A percentile compares a stretch with the other conserved stretches of the same genome.
Evolutionary conservation across 2,113 vertebrate species (phyloP).

Genomic region (Corythornis madagascariensis): DNA sequence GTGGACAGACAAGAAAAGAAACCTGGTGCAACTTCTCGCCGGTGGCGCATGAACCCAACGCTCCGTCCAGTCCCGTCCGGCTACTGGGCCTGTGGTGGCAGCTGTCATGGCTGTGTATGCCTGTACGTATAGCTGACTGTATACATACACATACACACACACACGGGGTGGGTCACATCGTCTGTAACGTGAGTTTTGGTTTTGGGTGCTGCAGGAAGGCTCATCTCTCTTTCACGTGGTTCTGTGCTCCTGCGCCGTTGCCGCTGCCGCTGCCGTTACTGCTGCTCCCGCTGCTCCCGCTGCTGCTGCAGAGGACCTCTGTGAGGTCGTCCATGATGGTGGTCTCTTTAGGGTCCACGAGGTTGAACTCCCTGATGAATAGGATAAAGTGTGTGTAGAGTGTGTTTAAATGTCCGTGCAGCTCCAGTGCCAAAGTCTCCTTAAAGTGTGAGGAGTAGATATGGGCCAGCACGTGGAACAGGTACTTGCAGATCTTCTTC

Average conservation of each 20-base stretch:
- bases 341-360: conserved; percentile 98
- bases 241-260: conserved; percentile 86
- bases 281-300: conserved; percentile 55
- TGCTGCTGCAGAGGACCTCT: conserved; percentile 89
- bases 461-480: conserved; percentile 97
- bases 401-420: conserved; percentile 98
- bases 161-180: conserved; percentile 38
- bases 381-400: conserved; percentile 97
- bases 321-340: conserved; percentile 98
- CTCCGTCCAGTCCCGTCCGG: conserved; percentile 45
- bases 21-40: conserved; percentile 77
- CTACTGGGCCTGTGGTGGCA: conserved; percentile 62
- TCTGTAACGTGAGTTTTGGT: conserved; percentile 51
- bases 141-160: conserved; percentile 62
- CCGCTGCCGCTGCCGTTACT: conserved; percentile 37
- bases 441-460: conserved; percentile 99
- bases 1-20: conserved; percentile 75
- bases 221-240: conserved; percentile 99
- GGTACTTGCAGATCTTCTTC: conserved; percentile 96
- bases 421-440: conserved; percentile 94
- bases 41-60: conserved; percentile 53
- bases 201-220: conserved; percentile 54
- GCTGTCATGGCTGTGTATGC: conserved; percentile 28
- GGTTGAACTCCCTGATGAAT: conserved; percentile 97
- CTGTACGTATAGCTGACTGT: conserved; percentile 60